A percentile compares a stretch with the other conserved stretches of the same genome.
These are phyloP conservation scores for Passer domesticus DNA, from an alignment of 2,113 vertebrate species.

Conservation along the genomic window DNA sequence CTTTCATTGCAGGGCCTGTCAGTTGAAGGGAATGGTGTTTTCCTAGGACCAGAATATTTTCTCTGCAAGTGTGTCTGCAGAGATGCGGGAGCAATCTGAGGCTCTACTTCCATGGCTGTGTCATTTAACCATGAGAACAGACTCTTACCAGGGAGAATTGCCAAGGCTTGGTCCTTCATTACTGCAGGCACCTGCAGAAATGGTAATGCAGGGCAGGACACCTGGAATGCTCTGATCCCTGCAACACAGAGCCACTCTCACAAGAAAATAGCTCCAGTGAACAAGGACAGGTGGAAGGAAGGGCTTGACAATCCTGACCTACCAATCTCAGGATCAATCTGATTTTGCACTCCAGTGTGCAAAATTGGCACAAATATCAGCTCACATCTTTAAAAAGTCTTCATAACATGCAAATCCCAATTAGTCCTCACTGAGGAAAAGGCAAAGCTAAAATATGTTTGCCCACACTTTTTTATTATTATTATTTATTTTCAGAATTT, in stretches of 20 bases:
- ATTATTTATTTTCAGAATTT: too few species aligned
- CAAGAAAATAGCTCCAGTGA: neutral
- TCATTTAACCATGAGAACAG: constrained; percentile 42
- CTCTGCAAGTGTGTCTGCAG: neutral
- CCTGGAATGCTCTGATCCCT: neutral
- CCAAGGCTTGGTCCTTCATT: neutral
- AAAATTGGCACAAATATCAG: neutral
- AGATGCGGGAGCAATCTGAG: constrained; percentile 16
- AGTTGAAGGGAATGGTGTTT: neutral
- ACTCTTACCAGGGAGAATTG: neutral
- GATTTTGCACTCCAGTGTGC: neutral
- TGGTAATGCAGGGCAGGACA: neutral
- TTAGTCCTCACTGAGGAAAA: neutral
- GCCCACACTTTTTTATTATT: too few species aligned
- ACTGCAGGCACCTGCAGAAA: neutral
- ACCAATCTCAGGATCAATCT: neutral
- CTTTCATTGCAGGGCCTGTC: neutral
- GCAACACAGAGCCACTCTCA: neutral
- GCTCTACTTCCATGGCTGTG: neutral
- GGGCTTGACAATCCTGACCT: neutral
- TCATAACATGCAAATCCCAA: neutral
- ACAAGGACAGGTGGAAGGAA: neutral
- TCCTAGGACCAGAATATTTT: neutral
- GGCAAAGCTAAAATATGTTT: too few species aligned
- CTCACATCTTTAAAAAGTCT: neutral